Evolutionary conservation across 1,140 invertebrate genomes (phyloP), one percentile per base, ranked within the genome.

Genomic region (Melipona quadrifasciata): DNA sequence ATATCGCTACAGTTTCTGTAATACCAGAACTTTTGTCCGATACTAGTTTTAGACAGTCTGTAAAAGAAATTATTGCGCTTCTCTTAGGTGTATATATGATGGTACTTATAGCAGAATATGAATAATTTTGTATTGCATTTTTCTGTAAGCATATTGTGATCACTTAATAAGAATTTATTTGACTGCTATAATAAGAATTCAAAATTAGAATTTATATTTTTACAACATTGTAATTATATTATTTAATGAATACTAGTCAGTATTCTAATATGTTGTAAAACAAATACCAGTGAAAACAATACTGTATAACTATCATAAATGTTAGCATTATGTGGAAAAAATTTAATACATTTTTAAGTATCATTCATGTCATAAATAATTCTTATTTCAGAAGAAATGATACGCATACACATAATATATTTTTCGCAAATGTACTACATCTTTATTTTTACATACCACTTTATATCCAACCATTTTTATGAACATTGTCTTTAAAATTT

Each of bases 1-100:
- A 99, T 93, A 99, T 99, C 90, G 99, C 99, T 24, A 98, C 98
- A 51, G 99, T 99, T 1, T 99, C 98, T 76, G 98, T 99, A 4
- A 99, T 99, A 94, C 99, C 99, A 73, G 98, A 99, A 94, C 95
- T 99, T 47, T 95, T 99, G 81, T 96, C 97, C 92, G 97, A 98
- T 90, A 97, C 97, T 31, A 98, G 97, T 92, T 96, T 98, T 84
- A 96, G 96, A 94, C 98, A 99, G 93, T 98, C 97, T 74, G 94
- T 99, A 2, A 97, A 97, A 94, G 98, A 99, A 96, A 97, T 99
- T 74, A 87, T 96, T 78, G 98, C 98, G 34, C 94, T 99, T 68
- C 92, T 99, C 70, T 95, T 96, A 70, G 98, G 98, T 71, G 98
- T 99, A 39, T 97, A 96, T 86, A 98, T 99, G 97, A 99, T 99